Conservation (phyloP, 2,113 vertebrate genomes). For the Miniopterus natalensis region DNA sequence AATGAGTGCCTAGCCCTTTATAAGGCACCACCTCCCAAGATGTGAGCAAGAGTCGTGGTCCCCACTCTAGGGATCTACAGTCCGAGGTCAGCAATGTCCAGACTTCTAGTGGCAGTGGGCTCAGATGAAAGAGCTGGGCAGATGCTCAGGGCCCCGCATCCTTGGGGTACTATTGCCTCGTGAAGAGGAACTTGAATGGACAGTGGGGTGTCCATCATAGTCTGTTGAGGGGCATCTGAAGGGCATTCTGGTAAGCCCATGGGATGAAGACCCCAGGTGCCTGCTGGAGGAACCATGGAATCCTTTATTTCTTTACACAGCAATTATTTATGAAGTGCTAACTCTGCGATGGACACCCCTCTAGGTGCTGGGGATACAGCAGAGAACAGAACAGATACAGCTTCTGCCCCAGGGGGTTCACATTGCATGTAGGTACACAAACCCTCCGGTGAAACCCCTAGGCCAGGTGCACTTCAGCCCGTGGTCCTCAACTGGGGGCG, state of each 20-base stretch:
- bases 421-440: rapidly evolving
- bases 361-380: neutral
- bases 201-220: rapidly evolving
- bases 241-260: neutral
- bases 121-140: neutral
- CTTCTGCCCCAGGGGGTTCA: neutral
- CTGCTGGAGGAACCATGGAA: neutral
- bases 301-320: neutral
- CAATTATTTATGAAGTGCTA: too few relatives aligned
- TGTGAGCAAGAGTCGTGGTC: neutral
- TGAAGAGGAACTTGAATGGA: neutral
- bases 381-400: neutral
- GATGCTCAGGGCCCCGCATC: neutral
- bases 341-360: neutral
- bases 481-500: neutral
- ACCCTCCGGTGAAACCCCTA: neutral
- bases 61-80: too few relatives aligned
- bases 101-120: neutral
- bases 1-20: too few relatives aligned
- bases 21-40: neutral
- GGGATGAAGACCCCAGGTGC: neutral
- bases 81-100: neutral
- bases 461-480: neutral
- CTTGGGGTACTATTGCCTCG: neutral
- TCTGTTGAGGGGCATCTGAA: neutral